A percentile compares a stretch with the other conserved stretches of the same genome.
phyloP scores from a whole-genome alignment of 2,797 vertebrate species.

The Columba guinea region DNA sequence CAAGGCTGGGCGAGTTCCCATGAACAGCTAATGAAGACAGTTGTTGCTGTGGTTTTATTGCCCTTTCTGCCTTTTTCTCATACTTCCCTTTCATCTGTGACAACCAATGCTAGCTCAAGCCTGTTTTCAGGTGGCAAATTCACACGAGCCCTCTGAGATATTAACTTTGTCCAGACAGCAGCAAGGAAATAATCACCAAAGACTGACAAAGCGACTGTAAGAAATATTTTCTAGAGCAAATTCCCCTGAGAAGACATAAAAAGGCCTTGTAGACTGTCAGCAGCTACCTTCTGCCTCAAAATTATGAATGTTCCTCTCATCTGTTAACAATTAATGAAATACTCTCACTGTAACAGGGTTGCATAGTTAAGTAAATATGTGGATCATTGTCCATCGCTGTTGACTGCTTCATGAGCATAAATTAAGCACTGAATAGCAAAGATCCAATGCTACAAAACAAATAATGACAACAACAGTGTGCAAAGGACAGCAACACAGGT shows the following conservation, averaged over 20 bases:
- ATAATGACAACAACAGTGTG: not conserved
- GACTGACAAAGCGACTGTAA: not conserved
- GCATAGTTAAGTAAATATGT: not conserved
- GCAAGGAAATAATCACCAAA: not conserved
- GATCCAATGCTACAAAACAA: not conserved
- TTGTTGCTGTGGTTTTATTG: not conserved
- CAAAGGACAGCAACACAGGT: not conserved
- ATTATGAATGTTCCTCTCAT: not conserved
- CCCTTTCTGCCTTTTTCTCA: not conserved
- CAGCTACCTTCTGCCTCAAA: not conserved
- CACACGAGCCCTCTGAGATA: not conserved
- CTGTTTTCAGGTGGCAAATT: not conserved
- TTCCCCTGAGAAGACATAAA: not conserved
- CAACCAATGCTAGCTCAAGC: not conserved
- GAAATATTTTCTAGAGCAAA: not conserved
- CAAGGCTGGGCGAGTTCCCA: not conserved
- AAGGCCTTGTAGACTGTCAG: not conserved
- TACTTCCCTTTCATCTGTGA: not conserved
- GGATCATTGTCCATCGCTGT: not conserved
- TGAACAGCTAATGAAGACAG: not conserved
- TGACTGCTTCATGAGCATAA: accelerated
- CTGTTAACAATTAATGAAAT: not conserved
- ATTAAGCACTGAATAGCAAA: not conserved
- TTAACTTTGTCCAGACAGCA: not conserved
- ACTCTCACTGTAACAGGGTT: not conserved